Conservation (phyloP, 2,797 vertebrate genomes). For the Onychomys arenicola region DNA sequence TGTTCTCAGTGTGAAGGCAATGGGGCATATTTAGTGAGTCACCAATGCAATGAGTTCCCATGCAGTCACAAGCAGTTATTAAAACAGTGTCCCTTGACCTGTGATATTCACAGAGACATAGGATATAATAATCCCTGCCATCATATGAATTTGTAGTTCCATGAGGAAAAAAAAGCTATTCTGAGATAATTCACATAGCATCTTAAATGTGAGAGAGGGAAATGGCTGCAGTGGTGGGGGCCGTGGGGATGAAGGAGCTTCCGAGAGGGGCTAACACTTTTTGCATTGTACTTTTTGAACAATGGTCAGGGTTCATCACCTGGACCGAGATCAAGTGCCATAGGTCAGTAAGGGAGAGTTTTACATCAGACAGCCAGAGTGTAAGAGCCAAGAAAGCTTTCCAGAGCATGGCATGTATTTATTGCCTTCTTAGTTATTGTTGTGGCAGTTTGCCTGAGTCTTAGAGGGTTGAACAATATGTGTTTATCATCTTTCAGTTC, state of each 20-base stretch:
- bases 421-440: not conserved
- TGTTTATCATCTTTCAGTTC: not conserved
- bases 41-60: not conserved
- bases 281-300: not conserved
- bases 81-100: constrained; percentile 38
- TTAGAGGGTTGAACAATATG: not conserved
- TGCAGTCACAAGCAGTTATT: constrained; percentile 36
- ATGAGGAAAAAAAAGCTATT: not conserved
- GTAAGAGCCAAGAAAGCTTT: not conserved
- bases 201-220: not conserved
- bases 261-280: not conserved
- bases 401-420: not conserved
- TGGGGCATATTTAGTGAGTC: not conserved
- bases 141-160: not conserved
- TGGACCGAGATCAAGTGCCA: not conserved
- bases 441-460: not conserved
- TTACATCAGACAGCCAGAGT: constrained; percentile 38
- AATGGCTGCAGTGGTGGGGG: not conserved
- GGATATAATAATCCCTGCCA: not conserved
- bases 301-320: not conserved
- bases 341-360: not conserved
- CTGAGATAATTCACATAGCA: not conserved
- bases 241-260: not conserved
- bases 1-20: not conserved
- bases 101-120: not conserved